Evolutionary conservation across 2,113 vertebrate species (phyloP), one percentile per base, ranked within the genome.

Genomic region (Loxodonta africana): DNA sequence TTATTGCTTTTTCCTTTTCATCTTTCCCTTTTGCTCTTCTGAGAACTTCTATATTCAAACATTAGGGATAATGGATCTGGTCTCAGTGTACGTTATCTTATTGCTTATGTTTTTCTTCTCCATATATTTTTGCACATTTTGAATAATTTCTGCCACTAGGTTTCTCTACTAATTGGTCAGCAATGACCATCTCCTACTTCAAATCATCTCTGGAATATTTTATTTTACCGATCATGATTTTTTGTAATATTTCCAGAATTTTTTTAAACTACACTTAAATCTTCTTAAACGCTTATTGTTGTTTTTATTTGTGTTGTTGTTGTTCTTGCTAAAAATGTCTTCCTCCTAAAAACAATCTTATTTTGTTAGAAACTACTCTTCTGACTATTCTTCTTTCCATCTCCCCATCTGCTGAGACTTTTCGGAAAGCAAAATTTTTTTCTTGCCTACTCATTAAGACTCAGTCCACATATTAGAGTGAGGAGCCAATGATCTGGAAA

Each of bases 251-350:
- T 53, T 80, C 77, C 48, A 80, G 28, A 80, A 33, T 30, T 53
- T 80, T 80, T 78, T 51, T 5, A 41, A 23, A 37, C 4, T 37
- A 21, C 37, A 9, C 73, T 41, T 74, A 41, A 23, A 23, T 41
- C 73, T 73, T 17, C 73, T 41, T 41, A 74, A 41, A 20, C 20
- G 33, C 15, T 37, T 18, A 71, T 71, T 69, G 30, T 69, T 33
- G 30, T 71, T 71, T 21, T 62, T 23, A 62, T 6, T 20, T 62
- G 21, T 62, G 60, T 62, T 62, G 69, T n/a, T 17, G 33, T n/a
- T 71, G 69, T 37, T 71, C 93, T 96, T 82, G 12, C 26, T 91
- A 76, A 81, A 76, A 91, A 30, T 81, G 37, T 23, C 3, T 81
- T 53, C 74, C 26, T 73, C 5, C 12, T 81, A 33, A 57, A 6